Percentiles rank a stretch among this genome's conserved stretches.
Conservation (phyloP, 2,888 invertebrate genomes). For the Ectropis crepuscularia region DNA sequence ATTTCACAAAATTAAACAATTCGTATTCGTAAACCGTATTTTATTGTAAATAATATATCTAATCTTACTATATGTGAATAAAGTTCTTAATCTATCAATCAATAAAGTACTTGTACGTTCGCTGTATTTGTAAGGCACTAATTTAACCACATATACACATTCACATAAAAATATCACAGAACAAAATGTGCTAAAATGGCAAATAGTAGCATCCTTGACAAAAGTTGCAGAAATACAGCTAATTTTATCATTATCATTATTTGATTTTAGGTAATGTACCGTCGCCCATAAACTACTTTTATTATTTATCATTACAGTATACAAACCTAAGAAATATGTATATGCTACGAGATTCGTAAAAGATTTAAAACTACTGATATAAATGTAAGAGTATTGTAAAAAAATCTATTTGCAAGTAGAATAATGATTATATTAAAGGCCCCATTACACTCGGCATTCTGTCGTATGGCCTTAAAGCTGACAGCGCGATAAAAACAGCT, state of each 20-base stretch:
- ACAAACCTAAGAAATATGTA: background rate
- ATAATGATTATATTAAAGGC: no score
- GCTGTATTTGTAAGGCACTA: constrained; percentile 20
- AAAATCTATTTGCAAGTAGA: background rate
- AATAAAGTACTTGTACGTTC: constrained; percentile 6
- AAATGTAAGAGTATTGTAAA: constrained; percentile 9
- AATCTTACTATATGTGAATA: background rate
- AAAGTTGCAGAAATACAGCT: background rate
- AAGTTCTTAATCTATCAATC: background rate
- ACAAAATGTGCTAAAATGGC: constrained; percentile 4
- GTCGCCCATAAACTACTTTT: background rate
- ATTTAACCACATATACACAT: constrained; percentile 6
- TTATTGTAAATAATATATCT: constrained; percentile 24
- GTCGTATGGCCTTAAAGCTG: no score
- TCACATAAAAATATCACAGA: constrained; percentile 25
- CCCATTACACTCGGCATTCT: no score
- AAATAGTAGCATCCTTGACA: background rate
- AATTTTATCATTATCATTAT: background rate
- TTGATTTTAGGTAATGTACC: background rate
- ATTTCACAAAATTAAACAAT: constrained; percentile 34
- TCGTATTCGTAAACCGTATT: constrained; percentile 19
- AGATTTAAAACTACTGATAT: background rate
- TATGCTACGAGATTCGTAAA: background rate
- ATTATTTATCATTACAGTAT: background rate
- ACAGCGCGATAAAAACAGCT: no score